phyloP scores from a whole-genome alignment of 2,888 invertebrate genomes.

The Sesia bembeciformis region DNA sequence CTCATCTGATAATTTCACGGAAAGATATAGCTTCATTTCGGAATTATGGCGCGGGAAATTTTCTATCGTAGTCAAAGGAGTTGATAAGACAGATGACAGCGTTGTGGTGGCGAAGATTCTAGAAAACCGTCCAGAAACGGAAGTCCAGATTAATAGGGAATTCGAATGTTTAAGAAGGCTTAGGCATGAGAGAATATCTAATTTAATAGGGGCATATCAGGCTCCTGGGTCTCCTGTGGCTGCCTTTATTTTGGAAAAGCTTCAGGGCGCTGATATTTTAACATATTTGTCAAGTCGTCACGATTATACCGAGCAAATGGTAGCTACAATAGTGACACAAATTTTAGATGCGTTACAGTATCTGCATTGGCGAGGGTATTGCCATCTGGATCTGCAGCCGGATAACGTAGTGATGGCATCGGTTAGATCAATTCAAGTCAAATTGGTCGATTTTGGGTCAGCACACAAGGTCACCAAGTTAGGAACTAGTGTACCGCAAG shows the following conservation, averaged over 20 bases:
- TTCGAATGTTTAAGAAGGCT: constrained; percentile 87
- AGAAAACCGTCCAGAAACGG: constrained; percentile 78
- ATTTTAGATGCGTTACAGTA: constrained; percentile 93
- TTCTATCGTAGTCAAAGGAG: constrained; percentile 85
- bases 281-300: constrained; percentile 91
- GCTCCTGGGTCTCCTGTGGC: constrained; percentile 79
- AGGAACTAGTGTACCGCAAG: constrained; percentile 80
- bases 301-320: constrained; percentile 94
- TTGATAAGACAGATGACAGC: constrained; percentile 82
- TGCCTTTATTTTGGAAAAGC: constrained; percentile 84
- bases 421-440: constrained; percentile 88
- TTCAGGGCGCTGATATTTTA: constrained; percentile 93
- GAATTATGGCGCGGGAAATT: constrained; percentile 91
- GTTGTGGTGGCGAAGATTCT: constrained; percentile 90
- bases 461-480: constrained; percentile 87
- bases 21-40: constrained; percentile 88
- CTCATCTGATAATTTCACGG: constrained; percentile 78
- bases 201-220: constrained; percentile 81
- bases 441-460: constrained; percentile 93
- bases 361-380: constrained; percentile 93
- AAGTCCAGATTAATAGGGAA: constrained; percentile 82
- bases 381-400: constrained; percentile 93
- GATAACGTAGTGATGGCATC: constrained; percentile 96
- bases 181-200: constrained; percentile 91
- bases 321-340: constrained; percentile 90